Evolutionary conservation across 2,888 invertebrate genomes (phyloP), one percentile per base, ranked within the genome.

Genomic region (Aethes cnicana): DNA sequence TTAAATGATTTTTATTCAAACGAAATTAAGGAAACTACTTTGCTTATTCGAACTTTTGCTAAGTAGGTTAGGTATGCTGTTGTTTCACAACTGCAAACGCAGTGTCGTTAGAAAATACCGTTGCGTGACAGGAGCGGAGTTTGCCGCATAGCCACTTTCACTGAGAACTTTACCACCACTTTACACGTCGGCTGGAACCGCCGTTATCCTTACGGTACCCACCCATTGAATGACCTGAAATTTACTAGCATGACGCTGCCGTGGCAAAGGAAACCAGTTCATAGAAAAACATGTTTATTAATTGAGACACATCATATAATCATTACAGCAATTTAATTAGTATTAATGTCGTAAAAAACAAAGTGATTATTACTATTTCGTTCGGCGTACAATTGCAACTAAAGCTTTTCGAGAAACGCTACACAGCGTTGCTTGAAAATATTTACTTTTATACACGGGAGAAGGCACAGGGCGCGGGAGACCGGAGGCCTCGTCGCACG

Each of bases 211-310:
- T 39, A 30, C 23, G 49, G 14, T 26, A 6, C 11, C 21, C 8
- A 9, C 5, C 2, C 32, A 17, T 12, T 9, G 11, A 6, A 7
- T 16, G 21, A 14, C 36, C 37, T 30, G 37, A 23, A 14, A 17
- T 30, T 21, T 20, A 8, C 11, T 9, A 41, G 7, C 6, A n/a
- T 14, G 55, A 55, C 52, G 62, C 59, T 56, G 56, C 57, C 55
- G 63, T 57, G 50, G 62, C 59, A 54, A 68, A 63, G 53, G 59
- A 80, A 71, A 74, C 70, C 64, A 63, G 58, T 69, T 61, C 23
- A 54, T 87, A 87, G 73, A 88, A 86, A 87, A 88, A 85, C 86
- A 85, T 87, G 84, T 86, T 88, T 75, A 77, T 75, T 81, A 84
- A 73, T 84, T 83, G 81, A 69, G 74, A 74, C 58, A 62, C 74